Percentiles rank a stretch among this genome's conserved stretches.
Evolutionary conservation across 2,113 vertebrate species (phyloP).

Genomic region (Hydrolagus affinis): DNA sequence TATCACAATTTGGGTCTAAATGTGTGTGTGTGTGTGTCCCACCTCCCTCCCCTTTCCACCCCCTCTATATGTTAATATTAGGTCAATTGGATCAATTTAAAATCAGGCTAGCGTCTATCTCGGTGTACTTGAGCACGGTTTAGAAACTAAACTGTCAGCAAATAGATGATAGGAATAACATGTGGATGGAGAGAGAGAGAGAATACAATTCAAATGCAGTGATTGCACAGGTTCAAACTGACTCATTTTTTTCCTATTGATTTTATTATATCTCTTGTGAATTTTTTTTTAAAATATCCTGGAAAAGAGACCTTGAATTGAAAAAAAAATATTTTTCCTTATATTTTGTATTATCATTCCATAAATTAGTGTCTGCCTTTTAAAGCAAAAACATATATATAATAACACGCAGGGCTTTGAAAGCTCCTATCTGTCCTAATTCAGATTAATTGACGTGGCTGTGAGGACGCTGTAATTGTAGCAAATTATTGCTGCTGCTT

Average conservation of each 20-base stretch:
- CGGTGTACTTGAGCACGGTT: neutral
- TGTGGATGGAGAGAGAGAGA: no score
- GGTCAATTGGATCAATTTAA: neutral
- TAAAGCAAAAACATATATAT: neutral
- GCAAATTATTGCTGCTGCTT: neutral
- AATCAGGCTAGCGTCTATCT: neutral
- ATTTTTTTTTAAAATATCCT: no score
- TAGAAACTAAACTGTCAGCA: neutral
- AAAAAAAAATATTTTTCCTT: neutral
- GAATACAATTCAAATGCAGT: neutral
- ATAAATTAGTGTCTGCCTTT: neutral
- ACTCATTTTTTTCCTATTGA: neutral
- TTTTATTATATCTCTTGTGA: neutral
- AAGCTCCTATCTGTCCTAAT: neutral
- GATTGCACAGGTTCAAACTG: neutral
- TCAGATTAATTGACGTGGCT: constrained; percentile 19
- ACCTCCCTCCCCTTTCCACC: neutral
- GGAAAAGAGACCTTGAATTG: neutral
- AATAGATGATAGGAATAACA: neutral
- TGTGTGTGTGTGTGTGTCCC: neutral
- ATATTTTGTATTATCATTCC: neutral
- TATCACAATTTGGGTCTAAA: neutral
- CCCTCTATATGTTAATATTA: neutral
- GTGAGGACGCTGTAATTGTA: constrained; percentile 17
- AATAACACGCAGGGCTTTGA: neutral